These are phyloP conservation scores for Enteromius radiatus DNA, from an alignment of 2,797 vertebrate species.

Conservation along the genomic window DNA sequence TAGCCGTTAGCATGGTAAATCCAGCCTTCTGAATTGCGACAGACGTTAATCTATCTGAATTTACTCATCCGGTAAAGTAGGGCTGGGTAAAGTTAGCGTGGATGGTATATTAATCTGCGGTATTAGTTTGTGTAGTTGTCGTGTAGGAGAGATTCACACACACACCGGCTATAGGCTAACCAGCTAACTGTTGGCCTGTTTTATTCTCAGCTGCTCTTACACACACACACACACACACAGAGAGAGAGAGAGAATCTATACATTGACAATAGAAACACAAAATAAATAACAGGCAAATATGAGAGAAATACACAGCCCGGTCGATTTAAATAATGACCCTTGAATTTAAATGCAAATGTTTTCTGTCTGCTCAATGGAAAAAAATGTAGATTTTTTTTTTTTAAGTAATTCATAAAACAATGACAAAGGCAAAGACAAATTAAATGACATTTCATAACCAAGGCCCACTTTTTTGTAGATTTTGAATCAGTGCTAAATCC, in stretches of 20 bases:
- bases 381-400: too few relatives aligned
- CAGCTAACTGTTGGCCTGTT: conserved; percentile 36
- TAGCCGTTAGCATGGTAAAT: conserved; percentile 37
- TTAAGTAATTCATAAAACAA: background rate
- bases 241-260: too few relatives aligned
- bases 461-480: background rate
- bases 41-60: conserved; percentile 7
- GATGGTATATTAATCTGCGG: conserved; percentile 22
- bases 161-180: conserved; percentile 27
- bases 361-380: background rate
- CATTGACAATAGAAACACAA: background rate
- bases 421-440: background rate
- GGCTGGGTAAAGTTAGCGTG: background rate
- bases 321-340: background rate
- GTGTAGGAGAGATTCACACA: background rate
- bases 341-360: background rate
- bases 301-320: background rate
- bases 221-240: background rate
- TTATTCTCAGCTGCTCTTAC: conserved; percentile 18
- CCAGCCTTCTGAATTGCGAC: background rate
- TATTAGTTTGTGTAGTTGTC: background rate
- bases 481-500: background rate
- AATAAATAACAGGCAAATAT: background rate
- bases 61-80: background rate
- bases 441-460: background rate